Evolutionary conservation across 1,140 invertebrate species (phyloP).

Genomic region (Eupristina koningsbergeri): DNA sequence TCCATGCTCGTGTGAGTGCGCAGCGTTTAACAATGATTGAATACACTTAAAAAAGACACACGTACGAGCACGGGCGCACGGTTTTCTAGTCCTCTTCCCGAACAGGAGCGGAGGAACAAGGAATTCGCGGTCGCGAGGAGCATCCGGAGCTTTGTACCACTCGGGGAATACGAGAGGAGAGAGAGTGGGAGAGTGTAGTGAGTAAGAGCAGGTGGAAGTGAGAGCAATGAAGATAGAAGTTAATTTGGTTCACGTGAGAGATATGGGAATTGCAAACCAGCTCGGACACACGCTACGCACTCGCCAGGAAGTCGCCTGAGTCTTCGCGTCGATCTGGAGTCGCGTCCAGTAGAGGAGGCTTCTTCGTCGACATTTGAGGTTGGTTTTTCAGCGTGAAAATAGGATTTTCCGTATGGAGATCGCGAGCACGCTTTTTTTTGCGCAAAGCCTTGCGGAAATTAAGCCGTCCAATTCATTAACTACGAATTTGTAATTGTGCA

Average conservation of each 20-base stretch:
- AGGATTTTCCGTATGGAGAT: too few relatives aligned
- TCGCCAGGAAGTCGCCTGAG: background rate
- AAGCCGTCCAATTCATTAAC: too few relatives aligned
- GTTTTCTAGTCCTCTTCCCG: too few relatives aligned
- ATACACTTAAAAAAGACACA: too few relatives aligned
- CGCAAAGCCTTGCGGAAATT: background rate
- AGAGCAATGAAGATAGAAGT: background rate
- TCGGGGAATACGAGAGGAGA: too few relatives aligned
- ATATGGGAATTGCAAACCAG: background rate
- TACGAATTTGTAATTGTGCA: too few relatives aligned
- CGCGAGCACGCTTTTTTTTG: background rate
- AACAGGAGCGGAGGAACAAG: background rate
- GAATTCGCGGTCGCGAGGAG: background rate
- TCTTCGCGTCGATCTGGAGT: too few relatives aligned
- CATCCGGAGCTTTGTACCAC: too few relatives aligned
- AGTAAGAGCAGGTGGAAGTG: background rate
- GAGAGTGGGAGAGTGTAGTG: background rate
- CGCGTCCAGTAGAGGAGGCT: background rate
- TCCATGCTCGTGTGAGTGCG: too few relatives aligned
- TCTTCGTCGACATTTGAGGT: background rate
- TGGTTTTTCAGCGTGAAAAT: background rate
- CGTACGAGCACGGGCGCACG: too few relatives aligned
- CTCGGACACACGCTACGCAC: background rate
- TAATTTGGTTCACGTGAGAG: background rate
- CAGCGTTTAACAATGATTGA: too few relatives aligned